Evolutionary conservation across 2,888 invertebrate genomes (phyloP).

Genomic region (Podotricha telesiphe): DNA sequence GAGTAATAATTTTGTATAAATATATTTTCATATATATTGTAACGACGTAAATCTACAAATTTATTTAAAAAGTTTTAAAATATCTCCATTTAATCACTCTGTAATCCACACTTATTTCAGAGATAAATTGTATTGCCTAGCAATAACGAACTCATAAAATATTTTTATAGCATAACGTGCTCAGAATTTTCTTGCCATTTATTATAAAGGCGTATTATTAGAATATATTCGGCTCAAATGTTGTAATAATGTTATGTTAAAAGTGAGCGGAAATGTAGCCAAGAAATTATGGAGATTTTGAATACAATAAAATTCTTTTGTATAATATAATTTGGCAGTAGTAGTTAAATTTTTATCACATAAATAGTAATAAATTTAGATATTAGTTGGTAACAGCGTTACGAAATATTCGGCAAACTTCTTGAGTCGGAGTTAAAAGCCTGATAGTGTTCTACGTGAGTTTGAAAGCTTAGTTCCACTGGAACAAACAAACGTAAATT

Average conservation of each 20-base stretch:
- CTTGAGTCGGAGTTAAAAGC: constrained; percentile 25
- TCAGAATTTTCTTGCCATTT: constrained; percentile 25
- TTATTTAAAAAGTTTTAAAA: not conserved
- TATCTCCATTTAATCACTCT: constrained; percentile 10
- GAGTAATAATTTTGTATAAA: not conserved
- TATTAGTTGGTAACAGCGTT: not conserved
- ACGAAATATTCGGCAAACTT: constrained; percentile 25
- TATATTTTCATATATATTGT: not conserved
- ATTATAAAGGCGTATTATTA: constrained; percentile 25
- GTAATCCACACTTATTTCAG: constrained; percentile 16
- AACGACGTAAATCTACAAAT: not conserved
- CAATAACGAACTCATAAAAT: constrained; percentile 28
- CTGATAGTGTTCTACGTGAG: constrained; percentile 31
- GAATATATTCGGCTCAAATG: constrained; percentile 15
- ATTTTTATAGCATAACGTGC: constrained; percentile 25
- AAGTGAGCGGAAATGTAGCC: constrained; percentile 6
- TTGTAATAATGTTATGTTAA: constrained; percentile 19
- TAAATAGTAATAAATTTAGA: not conserved
- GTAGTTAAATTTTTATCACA: not conserved
- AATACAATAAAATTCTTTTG: not conserved
- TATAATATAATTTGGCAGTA: not conserved
- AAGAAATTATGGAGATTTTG: constrained; percentile 1
- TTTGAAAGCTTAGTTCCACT: constrained; percentile 28
- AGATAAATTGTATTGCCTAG: constrained; percentile 26
- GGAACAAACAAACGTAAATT: constrained; percentile 36